These are phyloP conservation scores for Oedothorax gibbosus DNA, from an alignment of 1,140 invertebrate species.

Conservation along the genomic window DNA sequence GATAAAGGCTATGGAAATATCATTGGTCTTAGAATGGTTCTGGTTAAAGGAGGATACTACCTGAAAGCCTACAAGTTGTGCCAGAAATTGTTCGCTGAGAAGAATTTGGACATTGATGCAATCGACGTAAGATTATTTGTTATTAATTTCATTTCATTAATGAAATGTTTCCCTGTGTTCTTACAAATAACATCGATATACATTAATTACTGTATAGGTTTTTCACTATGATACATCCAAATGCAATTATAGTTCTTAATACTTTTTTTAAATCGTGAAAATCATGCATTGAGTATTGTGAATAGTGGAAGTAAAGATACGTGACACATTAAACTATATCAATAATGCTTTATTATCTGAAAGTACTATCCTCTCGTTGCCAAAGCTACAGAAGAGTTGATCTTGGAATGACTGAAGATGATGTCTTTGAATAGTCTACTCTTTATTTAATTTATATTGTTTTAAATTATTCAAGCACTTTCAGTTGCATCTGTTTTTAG, in stretches of 20 bases:
- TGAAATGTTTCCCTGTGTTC: neutral
- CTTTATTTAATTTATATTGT: no score
- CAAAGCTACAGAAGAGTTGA: no score
- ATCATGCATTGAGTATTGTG: neutral
- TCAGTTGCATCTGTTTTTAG: no score
- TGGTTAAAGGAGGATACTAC: slow-evolving; percentile 1
- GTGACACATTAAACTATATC: neutral
- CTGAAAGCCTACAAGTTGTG: slow-evolving; percentile 20
- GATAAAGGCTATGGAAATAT: neutral
- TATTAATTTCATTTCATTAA: neutral
- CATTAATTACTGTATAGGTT: neutral
- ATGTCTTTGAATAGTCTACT: no score
- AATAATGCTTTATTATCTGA: no score
- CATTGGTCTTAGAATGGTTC: neutral
- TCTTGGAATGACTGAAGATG: no score
- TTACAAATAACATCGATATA: neutral
- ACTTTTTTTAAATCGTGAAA: neutral
- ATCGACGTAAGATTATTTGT: slow-evolving; percentile 8
- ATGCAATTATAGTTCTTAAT: neutral
- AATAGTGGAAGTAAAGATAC: neutral
- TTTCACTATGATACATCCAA: neutral
- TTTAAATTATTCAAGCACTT: no score
- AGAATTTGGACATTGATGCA: slow-evolving; percentile 27
- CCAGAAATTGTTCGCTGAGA: slow-evolving; percentile 10
- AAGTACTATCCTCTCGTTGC: no score